Evolutionary conservation across 2,888 invertebrate species (phyloP), one percentile per base, ranked within the genome.

Genomic region (Nymphalis urticae): DNA sequence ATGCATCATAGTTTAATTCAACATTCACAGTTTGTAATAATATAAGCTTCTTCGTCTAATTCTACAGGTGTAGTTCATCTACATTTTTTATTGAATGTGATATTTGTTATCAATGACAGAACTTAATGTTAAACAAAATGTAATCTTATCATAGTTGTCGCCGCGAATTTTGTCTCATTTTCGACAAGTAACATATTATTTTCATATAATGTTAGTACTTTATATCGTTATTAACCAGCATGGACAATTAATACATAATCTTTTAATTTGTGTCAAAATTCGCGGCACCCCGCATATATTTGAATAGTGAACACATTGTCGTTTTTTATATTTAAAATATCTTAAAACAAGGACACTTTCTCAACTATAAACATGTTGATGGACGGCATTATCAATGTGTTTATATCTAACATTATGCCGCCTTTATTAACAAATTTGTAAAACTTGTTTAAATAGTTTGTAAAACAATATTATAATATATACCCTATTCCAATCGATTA

Each of bases 221-320:
- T 42, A 13, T 42, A 3, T 13, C 13, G 0, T 42, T 42, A 13
- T 13, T 42, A 42, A 13, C 13, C 1, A 42, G 42, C 4, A 3
- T 42, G 0, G 1, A 3, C 13, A 13, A 42, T 9, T 13, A 42
- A 42, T 13, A 42, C 13, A 42, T 13, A 1, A 42, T 42, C 9
- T 42, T 42, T 10, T 13, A 42, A 10, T 13, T 13, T 13, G 13
- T 10, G 42, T 13, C 42, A 42, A 42, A 42, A 42, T 42, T 42
- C 42, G 42, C 42, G 13, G 42, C 13, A 2, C 13, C 42, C 13
- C 13, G 0, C 42, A 62, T 62, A 53, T 21, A 66, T 42, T 69
- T 64, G 24, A 61, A 61, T 56, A 50, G 58, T 88, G 87, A 88
- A 87, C 88, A 88, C 88, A 87, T 84, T 62, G 63, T 82, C 79